Conservation (phyloP, 1,140 invertebrate species). For the Danaus melanippus region DNA sequence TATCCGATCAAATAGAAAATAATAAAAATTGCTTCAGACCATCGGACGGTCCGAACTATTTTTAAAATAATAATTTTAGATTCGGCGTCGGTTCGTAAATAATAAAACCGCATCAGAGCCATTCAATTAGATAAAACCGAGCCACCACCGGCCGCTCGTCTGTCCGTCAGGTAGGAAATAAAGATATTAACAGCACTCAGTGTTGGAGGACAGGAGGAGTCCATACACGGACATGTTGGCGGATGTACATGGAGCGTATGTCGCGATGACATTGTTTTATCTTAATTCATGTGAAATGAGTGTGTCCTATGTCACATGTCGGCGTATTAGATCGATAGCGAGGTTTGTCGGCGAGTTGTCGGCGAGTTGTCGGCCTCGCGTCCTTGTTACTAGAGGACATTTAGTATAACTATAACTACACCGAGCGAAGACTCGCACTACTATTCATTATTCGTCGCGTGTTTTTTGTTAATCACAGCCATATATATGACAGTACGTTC, state of each 20-base stretch:
- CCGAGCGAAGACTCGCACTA: constrained; percentile 6
- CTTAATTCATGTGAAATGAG: background rate
- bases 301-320: constrained; percentile 14
- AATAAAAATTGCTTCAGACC: too few species aligned
- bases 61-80: too few species aligned
- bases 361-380: constrained; percentile 52
- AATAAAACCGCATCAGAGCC: constrained; percentile 3
- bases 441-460: constrained; percentile 11
- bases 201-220: too few species aligned
- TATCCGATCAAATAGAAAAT: too few species aligned
- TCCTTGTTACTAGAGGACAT: constrained; percentile 66
- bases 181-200: too few species aligned
- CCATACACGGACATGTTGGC: too few species aligned
- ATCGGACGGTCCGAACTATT: too few species aligned
- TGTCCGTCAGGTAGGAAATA: constrained; percentile 15
- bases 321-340: constrained; percentile 51
- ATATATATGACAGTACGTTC: too few species aligned
- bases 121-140: constrained; percentile 8
- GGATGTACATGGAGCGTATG: too few species aligned
- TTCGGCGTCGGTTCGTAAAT: constrained; percentile 6
- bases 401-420: constrained; percentile 34
- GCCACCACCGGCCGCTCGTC: constrained; percentile 13
- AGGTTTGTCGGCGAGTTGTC: constrained; percentile 20
- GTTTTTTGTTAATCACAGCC: background rate
- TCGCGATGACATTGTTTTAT: too few species aligned